phyloP scores from a whole-genome alignment of 2,113 vertebrate species.

The Brachirus orientalis region DNA sequence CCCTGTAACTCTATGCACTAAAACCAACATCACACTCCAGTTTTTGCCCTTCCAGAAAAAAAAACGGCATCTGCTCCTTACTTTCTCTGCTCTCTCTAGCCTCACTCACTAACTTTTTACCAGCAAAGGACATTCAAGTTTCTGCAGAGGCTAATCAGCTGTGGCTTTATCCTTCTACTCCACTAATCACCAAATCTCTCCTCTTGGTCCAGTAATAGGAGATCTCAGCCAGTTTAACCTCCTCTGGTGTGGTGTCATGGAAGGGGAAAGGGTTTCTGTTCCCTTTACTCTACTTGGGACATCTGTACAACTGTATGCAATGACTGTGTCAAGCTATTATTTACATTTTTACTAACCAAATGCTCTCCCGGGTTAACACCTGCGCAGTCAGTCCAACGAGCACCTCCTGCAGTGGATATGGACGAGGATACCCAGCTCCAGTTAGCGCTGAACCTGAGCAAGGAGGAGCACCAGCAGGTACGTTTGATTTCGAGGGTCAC shows the following conservation, averaged over 20 bases:
- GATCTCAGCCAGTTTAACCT: conserved; percentile 24
- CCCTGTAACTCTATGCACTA: conserved; percentile 24
- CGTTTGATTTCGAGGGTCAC: background rate
- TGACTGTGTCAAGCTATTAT: conserved; percentile 8
- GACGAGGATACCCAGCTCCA: conserved; percentile 82
- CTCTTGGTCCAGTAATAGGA: conserved; percentile 27
- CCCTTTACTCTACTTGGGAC: conserved; percentile 27
- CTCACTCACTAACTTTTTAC: conserved; percentile 20
- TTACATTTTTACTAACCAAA: conserved; percentile 7
- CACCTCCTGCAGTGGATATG: conserved; percentile 56
- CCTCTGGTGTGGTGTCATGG: conserved; percentile 28
- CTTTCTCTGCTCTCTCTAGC: conserved; percentile 3
- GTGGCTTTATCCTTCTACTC: conserved; percentile 37
- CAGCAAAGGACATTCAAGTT: conserved; percentile 20
- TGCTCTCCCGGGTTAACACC: conserved; percentile 9
- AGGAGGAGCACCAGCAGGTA: conserved; percentile 83
- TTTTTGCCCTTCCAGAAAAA: conserved; percentile 17
- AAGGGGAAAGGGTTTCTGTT: conserved; percentile 7
- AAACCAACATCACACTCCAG: conserved; percentile 13
- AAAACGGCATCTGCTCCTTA: conserved; percentile 48
- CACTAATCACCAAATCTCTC: conserved; percentile 62
- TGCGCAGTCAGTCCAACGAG: conserved; percentile 52
- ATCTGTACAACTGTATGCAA: conserved; percentile 51
- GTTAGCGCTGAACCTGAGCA: conserved; percentile 81
- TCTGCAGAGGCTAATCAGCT: conserved; percentile 38